These are phyloP conservation scores for Spodoptera exigua DNA, from an alignment of 2,888 invertebrate species.

Conservation along the genomic window DNA sequence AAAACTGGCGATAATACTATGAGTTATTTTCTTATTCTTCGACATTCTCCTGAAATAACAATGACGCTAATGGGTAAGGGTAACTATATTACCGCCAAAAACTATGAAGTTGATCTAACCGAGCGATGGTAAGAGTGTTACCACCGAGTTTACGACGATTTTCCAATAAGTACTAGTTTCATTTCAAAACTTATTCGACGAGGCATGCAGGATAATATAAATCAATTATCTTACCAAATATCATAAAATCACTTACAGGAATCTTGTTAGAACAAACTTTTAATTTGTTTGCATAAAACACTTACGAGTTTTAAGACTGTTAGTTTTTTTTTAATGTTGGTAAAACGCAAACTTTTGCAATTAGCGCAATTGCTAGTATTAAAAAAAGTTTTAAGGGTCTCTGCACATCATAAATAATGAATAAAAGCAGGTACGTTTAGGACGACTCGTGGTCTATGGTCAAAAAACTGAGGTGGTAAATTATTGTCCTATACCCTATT, in stretches of 20 bases:
- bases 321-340: neutral
- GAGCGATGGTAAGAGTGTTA: constrained; percentile 11
- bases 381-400: too few relatives aligned
- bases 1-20: constrained; percentile 6
- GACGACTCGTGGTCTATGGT: too few relatives aligned
- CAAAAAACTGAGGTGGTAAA: too few relatives aligned
- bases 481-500: too few relatives aligned
- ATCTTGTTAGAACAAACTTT: constrained; percentile 1
- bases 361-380: too few relatives aligned
- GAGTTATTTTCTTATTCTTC: constrained; percentile 3
- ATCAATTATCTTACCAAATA: too few relatives aligned
- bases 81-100: constrained; percentile 15
- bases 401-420: too few relatives aligned
- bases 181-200: too few relatives aligned
- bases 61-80: constrained; percentile 4
- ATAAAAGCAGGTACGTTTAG: too few relatives aligned
- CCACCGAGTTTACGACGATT: constrained; percentile 11
- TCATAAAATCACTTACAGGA: constrained; percentile 4
- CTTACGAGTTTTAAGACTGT: neutral
- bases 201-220: too few relatives aligned
- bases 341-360: too few relatives aligned
- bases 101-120: neutral
- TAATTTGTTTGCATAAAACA: constrained; percentile 1
- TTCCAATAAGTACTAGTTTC: too few relatives aligned
- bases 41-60: constrained; percentile 12